Percentiles rank a stretch among this genome's conserved stretches.
Evolutionary conservation across 2,888 invertebrate genomes (phyloP).

Genomic region (Nephrotoma flavescens): DNA sequence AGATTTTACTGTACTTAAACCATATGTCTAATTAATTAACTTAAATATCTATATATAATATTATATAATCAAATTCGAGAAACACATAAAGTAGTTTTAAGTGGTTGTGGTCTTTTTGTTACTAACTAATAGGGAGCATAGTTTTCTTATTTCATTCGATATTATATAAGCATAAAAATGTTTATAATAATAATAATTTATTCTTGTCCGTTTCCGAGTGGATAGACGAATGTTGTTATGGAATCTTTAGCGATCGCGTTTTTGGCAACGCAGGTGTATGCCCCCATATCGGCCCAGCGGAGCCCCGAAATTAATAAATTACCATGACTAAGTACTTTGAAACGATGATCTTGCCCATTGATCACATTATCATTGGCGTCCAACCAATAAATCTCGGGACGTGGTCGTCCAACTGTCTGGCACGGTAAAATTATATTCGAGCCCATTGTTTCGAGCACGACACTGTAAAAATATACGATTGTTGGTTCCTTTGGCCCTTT

Average conservation of each 20-base stretch:
- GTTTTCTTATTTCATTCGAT: not conserved
- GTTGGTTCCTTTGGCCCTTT: slow-evolving; percentile 33
- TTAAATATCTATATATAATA: not conserved
- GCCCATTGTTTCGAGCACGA: slow-evolving; percentile 41
- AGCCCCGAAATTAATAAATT: slow-evolving; percentile 58
- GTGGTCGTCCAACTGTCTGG: slow-evolving; percentile 44
- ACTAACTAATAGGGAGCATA: not conserved
- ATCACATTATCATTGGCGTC: slow-evolving; percentile 40
- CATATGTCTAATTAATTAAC: not conserved
- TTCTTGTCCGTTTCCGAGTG: slow-evolving; percentile 26
- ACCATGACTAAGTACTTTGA: slow-evolving; percentile 51
- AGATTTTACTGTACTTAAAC: not conserved
- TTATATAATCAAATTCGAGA: not conserved
- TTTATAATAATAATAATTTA: slow-evolving; percentile 33
- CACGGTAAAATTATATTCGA: slow-evolving; percentile 53
- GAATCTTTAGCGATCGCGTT: slow-evolving; percentile 48
- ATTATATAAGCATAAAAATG: not conserved
- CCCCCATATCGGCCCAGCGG: slow-evolving; percentile 70
- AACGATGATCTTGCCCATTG: slow-evolving; percentile 37
- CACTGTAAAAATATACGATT: slow-evolving; percentile 38
- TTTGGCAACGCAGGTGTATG: slow-evolving; percentile 59
- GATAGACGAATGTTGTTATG: slow-evolving; percentile 58
- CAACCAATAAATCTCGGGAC: slow-evolving; percentile 51
- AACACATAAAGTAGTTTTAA: not conserved
- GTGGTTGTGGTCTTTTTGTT: not conserved